A percentile compares a stretch with the other conserved stretches of the same genome.
These are phyloP conservation scores for Tor tambroides DNA, from an alignment of 2,113 vertebrate species.

Conservation along the genomic window DNA sequence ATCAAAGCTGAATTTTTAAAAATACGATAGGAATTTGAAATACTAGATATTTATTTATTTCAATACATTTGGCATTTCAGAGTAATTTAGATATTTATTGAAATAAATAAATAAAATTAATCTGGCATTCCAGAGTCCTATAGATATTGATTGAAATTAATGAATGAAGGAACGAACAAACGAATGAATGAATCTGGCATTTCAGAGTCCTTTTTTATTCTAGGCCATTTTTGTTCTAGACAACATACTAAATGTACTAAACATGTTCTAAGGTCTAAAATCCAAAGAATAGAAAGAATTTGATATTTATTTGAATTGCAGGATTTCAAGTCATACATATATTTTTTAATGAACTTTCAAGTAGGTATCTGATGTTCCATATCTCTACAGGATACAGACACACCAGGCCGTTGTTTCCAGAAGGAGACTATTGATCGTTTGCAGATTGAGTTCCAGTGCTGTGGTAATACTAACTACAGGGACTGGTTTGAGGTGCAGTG, in stretches of 20 bases:
- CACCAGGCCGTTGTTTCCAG: conserved; percentile 83
- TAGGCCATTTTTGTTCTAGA: too few relatives aligned
- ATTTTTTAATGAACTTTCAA: neutral
- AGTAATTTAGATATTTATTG: neutral
- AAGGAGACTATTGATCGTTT: conserved; percentile 84
- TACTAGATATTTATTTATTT: neutral
- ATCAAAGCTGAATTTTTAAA: neutral
- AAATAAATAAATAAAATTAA: neutral
- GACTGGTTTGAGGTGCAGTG: conserved; percentile 89
- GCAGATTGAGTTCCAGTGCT: conserved; percentile 84
- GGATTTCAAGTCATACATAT: neutral
- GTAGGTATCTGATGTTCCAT: neutral
- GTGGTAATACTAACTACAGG: conserved; percentile 82
- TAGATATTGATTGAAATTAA: neutral
- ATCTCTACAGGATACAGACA: conserved; percentile 78
- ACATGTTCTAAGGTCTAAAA: neutral
- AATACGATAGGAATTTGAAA: neutral
- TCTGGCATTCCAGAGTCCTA: neutral
- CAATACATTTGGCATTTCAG: neutral
- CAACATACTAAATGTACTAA: too few relatives aligned
- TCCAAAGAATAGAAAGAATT: neutral
- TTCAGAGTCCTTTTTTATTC: neutral
- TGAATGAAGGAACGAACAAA: neutral
- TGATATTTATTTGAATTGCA: neutral
- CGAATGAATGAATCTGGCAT: neutral